Evolutionary conservation across 2,113 vertebrate species (phyloP).

Genomic region (Tyrannus savana): DNA sequence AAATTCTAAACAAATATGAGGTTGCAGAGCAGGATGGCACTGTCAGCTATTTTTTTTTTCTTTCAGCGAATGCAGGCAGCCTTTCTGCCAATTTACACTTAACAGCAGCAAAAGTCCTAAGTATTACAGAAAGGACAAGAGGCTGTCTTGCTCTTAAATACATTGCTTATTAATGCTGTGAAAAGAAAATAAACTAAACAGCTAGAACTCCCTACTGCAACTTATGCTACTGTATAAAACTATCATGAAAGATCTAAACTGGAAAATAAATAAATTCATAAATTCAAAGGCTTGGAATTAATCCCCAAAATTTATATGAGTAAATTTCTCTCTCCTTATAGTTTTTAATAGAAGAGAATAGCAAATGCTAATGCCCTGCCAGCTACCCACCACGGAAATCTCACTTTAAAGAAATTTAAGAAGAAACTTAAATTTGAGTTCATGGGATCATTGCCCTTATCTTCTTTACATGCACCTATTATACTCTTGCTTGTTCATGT

Average conservation of each 20-base stretch:
- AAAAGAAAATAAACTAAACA: neutral
- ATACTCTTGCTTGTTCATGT: neutral
- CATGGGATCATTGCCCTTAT: neutral
- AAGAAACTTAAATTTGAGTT: conserved; percentile 67
- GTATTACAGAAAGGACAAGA: neutral
- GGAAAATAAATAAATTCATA: neutral
- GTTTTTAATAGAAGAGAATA: conserved; percentile 54
- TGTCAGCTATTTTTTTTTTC: neutral
- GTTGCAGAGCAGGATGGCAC: neutral
- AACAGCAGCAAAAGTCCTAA: neutral
- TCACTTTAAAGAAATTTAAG: conserved; percentile 42
- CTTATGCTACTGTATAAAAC: neutral
- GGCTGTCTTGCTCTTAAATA: neutral
- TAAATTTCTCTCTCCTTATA: neutral
- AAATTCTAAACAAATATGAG: conserved; percentile 30
- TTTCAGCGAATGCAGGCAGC: neutral
- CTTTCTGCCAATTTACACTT: conserved; percentile 16
- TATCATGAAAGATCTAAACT: neutral
- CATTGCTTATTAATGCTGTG: neutral
- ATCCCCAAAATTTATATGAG: neutral
- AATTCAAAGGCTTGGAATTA: neutral
- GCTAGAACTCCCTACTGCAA: neutral
- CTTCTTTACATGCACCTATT: neutral
- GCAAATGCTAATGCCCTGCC: conserved; percentile 18
- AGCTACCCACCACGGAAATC: conserved; percentile 33